Conservation (phyloP, 2,113 vertebrate genomes). For the Ginglymostoma cirratum region DNA sequence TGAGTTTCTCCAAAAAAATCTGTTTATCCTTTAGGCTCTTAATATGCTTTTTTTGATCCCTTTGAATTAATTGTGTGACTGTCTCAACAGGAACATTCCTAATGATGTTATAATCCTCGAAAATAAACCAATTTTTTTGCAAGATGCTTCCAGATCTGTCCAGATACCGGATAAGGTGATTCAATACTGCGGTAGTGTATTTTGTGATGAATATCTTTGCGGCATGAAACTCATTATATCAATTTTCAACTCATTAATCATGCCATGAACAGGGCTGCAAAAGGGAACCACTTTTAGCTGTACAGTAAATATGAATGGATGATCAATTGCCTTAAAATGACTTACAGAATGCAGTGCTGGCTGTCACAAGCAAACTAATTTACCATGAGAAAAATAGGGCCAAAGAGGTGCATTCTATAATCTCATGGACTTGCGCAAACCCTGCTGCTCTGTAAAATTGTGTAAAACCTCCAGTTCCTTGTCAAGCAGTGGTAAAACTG, state of each 20-base stretch:
- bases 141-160: neutral
- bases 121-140: neutral
- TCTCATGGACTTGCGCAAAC: neutral
- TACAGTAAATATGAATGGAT: neutral
- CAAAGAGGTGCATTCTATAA: neutral
- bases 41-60: neutral
- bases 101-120: neutral
- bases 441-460: neutral
- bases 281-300: neutral
- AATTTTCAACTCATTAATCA: neutral
- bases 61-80: neutral
- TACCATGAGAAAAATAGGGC: neutral
- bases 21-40: neutral
- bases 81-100: neutral
- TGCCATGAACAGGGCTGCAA: neutral
- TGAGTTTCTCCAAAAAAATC: too few relatives aligned
- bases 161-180: neutral
- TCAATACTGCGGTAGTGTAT: neutral
- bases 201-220: neutral
- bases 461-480: neutral
- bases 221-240: neutral
- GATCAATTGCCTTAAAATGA: neutral
- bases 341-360: neutral
- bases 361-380: neutral
- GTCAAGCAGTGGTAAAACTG: neutral